These are phyloP conservation scores for Whitmania pigra DNA, from an alignment of 1,140 invertebrate genomes.

Conservation along the genomic window DNA sequence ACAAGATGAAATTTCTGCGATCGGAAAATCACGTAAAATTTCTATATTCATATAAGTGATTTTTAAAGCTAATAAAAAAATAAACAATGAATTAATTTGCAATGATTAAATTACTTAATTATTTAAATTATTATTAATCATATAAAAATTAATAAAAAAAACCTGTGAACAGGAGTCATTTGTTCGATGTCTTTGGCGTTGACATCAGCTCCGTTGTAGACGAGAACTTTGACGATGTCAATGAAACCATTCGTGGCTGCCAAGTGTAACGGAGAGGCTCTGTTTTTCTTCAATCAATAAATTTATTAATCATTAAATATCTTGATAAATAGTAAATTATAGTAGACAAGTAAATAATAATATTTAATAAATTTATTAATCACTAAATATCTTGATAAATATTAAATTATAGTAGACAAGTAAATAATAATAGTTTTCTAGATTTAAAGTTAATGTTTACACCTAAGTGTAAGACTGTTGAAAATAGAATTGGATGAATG, in stretches of 20 bases:
- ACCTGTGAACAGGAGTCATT: slow-evolving; percentile 27
- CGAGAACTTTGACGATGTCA: slow-evolving; percentile 22
- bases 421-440: slow-evolving; percentile 3
- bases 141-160: background rate
- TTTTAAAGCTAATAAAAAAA: no score
- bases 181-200: slow-evolving; percentile 24
- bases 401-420: background rate
- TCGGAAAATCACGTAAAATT: no score
- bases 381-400: no score
- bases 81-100: no score
- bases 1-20: no score
- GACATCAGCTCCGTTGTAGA: slow-evolving; percentile 22
- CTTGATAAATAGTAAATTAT: background rate
- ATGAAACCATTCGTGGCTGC: slow-evolving; percentile 23
- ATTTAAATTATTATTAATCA: no score
- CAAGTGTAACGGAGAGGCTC: slow-evolving; percentile 22
- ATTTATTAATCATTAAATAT: no score
- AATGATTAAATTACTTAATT: no score
- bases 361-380: background rate
- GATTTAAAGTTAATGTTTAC: no score
- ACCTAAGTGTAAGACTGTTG: no score
- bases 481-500: no score
- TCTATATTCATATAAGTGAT: no score
- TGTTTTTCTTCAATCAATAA: slow-evolving; percentile 21
- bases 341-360: background rate